phyloP scores from a whole-genome alignment of 2,113 vertebrate species.

The Percopsis transmontana region DNA sequence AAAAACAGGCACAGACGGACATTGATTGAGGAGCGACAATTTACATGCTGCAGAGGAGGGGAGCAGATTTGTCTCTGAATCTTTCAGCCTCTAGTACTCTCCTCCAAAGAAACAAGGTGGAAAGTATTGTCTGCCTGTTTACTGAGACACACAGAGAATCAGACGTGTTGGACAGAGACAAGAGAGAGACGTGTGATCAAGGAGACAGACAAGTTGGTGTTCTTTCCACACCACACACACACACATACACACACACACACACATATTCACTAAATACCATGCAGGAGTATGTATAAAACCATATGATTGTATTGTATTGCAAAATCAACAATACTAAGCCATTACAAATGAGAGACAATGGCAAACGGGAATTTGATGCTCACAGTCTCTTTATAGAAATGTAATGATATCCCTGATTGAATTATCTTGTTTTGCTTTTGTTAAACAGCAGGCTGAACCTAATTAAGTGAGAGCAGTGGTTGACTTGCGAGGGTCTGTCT shows the following conservation, averaged over 20 bases:
- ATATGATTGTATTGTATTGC: conserved; percentile 29
- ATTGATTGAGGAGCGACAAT: conserved; percentile 61
- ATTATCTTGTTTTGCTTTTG: conserved; percentile 50
- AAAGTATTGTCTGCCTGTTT: conserved; percentile 4
- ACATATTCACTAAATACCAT: not conserved
- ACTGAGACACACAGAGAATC: conserved; percentile 2
- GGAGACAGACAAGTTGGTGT: not conserved
- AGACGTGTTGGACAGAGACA: conserved; percentile 12
- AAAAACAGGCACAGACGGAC: conserved; percentile 47
- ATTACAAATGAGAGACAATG: conserved; percentile 47
- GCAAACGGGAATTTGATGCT: conserved; percentile 26
- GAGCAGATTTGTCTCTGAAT: conserved; percentile 31
- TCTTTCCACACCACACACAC: not conserved
- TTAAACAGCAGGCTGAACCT: conserved; percentile 26
- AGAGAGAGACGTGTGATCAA: conserved; percentile 2
- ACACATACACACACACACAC: not conserved
- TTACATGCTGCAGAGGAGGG: conserved; percentile 50
- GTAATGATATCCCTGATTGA: conserved; percentile 38
- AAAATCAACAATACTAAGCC: conserved; percentile 42
- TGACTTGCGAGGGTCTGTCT: conserved; percentile 37
- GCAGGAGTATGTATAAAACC: conserved; percentile 34
- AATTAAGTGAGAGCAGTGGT: conserved; percentile 48
- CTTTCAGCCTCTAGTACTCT: conserved; percentile 24
- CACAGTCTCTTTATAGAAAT: conserved; percentile 19
- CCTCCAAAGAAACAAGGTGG: conserved; percentile 10